Base-by-base conservation (phyloP, 2,888 invertebrate species). In the Gryllus longicercus region DNA sequence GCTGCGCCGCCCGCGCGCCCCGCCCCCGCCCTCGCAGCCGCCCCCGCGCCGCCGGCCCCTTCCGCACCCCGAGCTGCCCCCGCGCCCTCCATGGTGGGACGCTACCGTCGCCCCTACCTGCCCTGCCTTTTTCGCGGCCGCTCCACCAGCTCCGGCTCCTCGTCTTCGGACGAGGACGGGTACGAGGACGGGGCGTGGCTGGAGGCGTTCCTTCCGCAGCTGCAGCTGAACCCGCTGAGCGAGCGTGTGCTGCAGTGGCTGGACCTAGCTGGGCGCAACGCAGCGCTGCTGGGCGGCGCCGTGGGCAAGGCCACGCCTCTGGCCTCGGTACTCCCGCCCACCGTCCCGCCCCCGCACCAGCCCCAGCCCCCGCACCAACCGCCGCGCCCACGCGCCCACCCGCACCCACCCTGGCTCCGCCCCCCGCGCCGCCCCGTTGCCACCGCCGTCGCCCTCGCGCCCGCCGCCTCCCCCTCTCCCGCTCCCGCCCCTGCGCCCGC, bases 221-320 rank as follows among this genome's bases (percentile, higher is more conserved):
- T 79, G n/a, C 74, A 77, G 21, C 51, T 80, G n/a, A 87, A 89
- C 84, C 86, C 89, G 50, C 85, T 92, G 78, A 91, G 94, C 0
- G 94, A 95, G 82, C 89, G 94, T 80, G 95, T 95, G 0, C 87
- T 95, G 5, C 92, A 94, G 84, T 95, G 95, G 95, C 85, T 95
- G 83, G 94, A 95, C 85, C 87, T 94, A 80, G 94, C 94, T 0
- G 93, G 92, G 0, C 90, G 91, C 84, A 21, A 74, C 78, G 2
- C 78, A 49, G 1, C 49, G 76, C n/a, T 16, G 76, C 14, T 10
- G 74, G 75, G 8, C 63, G n/a, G 76, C 75, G n/a, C 38, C 0
- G 25, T 16, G 51, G 25, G 23, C 51, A 51, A 14, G 18, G 25
- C 63, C 74, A 1, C 38, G 75, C 63, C 63, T 10, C 21, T 51